Evolutionary conservation across 2,113 vertebrate species (phyloP).

Genomic region (Notiomystis cincta): DNA sequence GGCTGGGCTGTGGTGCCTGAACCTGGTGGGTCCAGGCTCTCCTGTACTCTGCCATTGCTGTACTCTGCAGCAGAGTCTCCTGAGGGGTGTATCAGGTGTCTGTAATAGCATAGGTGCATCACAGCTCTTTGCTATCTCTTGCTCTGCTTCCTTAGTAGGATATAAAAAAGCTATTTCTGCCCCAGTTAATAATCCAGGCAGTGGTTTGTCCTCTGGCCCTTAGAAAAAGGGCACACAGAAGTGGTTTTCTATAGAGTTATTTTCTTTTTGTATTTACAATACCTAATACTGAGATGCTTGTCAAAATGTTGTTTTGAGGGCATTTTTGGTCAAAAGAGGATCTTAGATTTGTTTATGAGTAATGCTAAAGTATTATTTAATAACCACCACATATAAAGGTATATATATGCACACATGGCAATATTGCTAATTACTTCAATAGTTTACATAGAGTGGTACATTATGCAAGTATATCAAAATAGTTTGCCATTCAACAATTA

Average conservation of each 20-base stretch:
- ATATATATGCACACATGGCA: not conserved
- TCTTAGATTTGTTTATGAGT: not conserved
- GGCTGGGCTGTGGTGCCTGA: not conserved
- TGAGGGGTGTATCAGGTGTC: not conserved
- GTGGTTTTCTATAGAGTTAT: not conserved
- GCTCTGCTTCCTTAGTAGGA: not conserved
- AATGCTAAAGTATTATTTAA: not conserved
- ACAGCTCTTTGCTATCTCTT: not conserved
- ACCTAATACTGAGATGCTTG: not conserved
- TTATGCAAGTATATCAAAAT: not conserved
- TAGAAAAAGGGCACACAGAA: not conserved
- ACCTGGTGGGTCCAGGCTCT: not conserved
- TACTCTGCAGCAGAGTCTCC: not conserved
- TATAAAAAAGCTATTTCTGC: not conserved
- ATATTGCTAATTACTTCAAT: not conserved
- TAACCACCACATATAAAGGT: not conserved
- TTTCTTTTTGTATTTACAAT: not conserved
- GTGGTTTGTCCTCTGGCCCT: not conserved
- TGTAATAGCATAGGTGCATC: not conserved
- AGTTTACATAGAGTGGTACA: not conserved
- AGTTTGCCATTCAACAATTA: not conserved
- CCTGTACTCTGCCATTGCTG: not conserved
- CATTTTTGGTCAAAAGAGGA: not conserved
- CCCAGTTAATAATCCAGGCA: not conserved
- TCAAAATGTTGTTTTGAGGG: not conserved